phyloP scores from a whole-genome alignment of 2,113 vertebrate genomes.

The Dasyprocta punctata region DNA sequence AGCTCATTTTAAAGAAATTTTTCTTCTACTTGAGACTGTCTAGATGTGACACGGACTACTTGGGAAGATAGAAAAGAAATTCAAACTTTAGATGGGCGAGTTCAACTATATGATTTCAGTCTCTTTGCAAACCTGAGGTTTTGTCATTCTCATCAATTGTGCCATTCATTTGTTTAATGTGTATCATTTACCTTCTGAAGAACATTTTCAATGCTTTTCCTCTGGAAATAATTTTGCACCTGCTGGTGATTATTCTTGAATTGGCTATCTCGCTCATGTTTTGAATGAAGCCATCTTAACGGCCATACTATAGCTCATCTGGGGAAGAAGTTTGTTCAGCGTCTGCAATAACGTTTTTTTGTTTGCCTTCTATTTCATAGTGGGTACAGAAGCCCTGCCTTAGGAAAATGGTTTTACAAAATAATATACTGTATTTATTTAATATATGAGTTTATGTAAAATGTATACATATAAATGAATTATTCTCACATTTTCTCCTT shows the following conservation, averaged over 20 bases:
- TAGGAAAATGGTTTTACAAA: not conserved
- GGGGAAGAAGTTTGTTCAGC: slow-evolving; percentile 48
- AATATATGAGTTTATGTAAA: not conserved
- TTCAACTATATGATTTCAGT: not conserved
- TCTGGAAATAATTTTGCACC: not conserved
- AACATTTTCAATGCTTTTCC: not conserved
- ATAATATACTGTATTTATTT: not conserved
- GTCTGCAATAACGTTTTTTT: not conserved
- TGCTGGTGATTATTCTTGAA: not conserved
- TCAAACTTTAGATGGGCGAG: not conserved
- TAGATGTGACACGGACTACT: not conserved
- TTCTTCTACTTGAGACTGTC: not conserved
- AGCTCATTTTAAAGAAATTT: not conserved
- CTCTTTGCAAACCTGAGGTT: not conserved
- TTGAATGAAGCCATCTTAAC: slow-evolving; percentile 15
- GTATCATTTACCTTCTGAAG: not conserved
- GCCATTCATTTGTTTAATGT: not conserved
- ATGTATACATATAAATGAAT: slow-evolving; percentile 20
- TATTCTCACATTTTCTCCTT: slow-evolving; percentile 46
- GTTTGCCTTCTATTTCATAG: slow-evolving; percentile 8
- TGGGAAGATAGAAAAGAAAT: not conserved
- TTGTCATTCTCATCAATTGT: not conserved
- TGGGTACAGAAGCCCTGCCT: not conserved
- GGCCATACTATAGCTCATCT: not conserved
- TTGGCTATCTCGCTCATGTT: not conserved